phyloP scores from a whole-genome alignment of 2,888 invertebrate genomes.

The Trichopria drosophilae region DNA sequence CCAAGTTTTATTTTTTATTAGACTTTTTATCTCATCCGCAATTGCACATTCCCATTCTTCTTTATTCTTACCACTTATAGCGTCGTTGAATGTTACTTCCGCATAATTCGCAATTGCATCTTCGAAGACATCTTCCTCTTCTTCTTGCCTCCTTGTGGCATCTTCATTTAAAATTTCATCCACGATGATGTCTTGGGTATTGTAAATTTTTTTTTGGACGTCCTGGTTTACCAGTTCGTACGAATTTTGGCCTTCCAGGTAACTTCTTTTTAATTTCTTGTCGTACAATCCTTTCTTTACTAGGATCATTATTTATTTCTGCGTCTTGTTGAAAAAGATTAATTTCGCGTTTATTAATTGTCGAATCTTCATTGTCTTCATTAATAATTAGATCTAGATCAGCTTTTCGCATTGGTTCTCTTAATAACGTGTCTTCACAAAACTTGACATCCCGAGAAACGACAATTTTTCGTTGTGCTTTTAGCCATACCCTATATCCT shows the following conservation, averaged over 20 bases:
- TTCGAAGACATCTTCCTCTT: neutral
- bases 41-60: slow-evolving; percentile 34
- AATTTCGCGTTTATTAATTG: neutral
- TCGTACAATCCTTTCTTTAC: neutral
- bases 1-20: slow-evolving; percentile 37
- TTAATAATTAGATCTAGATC: no score
- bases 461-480: slow-evolving; percentile 10
- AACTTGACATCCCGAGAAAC: slow-evolving; percentile 20
- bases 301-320: slow-evolving; percentile 8
- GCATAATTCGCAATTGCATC: neutral
- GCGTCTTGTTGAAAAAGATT: slow-evolving; percentile 33
- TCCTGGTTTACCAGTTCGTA: neutral
- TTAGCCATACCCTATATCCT: slow-evolving; percentile 23
- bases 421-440: neutral
- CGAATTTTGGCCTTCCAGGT: slow-evolving; percentile 4
- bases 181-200: neutral
- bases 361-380: neutral
- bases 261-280: slow-evolving; percentile 8
- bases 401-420: neutral
- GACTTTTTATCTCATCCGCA: slow-evolving; percentile 24
- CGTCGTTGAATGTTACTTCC: slow-evolving; percentile 3
- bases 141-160: neutral
- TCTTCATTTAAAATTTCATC: neutral
- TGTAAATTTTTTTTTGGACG: slow-evolving; percentile 7
- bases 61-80: slow-evolving; percentile 14